Evolutionary conservation across 1,140 invertebrate genomes (phyloP).

Genomic region (Halesus radiatus): DNA sequence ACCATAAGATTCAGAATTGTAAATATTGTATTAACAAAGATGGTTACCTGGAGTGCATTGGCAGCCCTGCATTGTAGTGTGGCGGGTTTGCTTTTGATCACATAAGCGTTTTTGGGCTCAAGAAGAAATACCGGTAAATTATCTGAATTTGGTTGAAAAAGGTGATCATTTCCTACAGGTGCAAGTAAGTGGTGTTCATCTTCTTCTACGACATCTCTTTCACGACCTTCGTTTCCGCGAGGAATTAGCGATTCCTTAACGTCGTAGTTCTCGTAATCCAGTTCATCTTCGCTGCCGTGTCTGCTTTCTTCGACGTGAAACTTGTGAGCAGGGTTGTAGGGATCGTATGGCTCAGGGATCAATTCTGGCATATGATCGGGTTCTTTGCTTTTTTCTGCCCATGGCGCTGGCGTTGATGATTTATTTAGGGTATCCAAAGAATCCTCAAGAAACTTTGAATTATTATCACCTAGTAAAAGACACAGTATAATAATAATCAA

Average conservation of each 20-base stretch:
- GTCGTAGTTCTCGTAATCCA: conserved; percentile 54
- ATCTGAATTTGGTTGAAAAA: conserved; percentile 70
- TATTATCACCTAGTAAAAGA: neutral
- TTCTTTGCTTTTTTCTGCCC: neutral
- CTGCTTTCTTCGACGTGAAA: conserved; percentile 36
- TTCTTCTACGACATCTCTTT: conserved; percentile 37
- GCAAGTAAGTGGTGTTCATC: conserved; percentile 45
- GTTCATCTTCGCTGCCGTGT: conserved; percentile 21
- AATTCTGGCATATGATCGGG: conserved; percentile 27
- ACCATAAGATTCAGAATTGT: neutral
- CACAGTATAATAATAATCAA: neutral
- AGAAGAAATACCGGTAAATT: conserved; percentile 83
- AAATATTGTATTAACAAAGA: neutral
- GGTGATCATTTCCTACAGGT: conserved; percentile 68
- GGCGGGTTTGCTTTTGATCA: conserved; percentile 88
- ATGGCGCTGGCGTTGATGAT: neutral
- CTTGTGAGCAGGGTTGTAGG: conserved; percentile 52
- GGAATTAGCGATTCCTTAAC: conserved; percentile 5
- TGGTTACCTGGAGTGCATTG: conserved; percentile 75
- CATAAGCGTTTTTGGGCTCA: conserved; percentile 86
- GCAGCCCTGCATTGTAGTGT: conserved; percentile 84
- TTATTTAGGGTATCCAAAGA: neutral
- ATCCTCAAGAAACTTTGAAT: neutral
- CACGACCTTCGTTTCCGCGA: neutral
- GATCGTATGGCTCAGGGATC: conserved; percentile 50